Percentiles rank a stretch among this genome's conserved stretches.
Conservation (phyloP, 2,113 vertebrate species). For the Leuciscus idus region DNA sequence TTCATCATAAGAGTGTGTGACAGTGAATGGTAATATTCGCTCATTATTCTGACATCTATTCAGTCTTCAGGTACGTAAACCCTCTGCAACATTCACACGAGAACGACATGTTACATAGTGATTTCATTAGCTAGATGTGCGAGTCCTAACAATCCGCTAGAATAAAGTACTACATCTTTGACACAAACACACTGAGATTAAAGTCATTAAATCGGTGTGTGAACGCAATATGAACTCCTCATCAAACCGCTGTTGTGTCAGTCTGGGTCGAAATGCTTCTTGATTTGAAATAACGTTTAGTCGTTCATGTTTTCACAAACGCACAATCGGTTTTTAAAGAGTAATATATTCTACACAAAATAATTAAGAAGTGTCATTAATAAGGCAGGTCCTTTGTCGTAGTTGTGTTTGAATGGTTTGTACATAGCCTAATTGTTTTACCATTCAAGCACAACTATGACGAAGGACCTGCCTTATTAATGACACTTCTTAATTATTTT, state of each 20-base stretch:
- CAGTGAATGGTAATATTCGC: constrained; percentile 21
- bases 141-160: too few relatives aligned
- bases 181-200: not conserved
- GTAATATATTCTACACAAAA: not conserved
- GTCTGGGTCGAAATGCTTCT: not conserved
- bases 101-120: not conserved
- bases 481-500: not conserved
- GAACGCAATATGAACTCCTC: not conserved
- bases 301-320: not conserved
- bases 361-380: not conserved
- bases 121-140: not conserved
- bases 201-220: not conserved
- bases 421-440: too few relatives aligned
- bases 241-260: not conserved
- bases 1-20: constrained; percentile 30
- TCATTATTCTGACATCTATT: not conserved
- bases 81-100: not conserved
- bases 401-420: not conserved
- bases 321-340: not conserved
- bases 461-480: not conserved
- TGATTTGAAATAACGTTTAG: not conserved
- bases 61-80: constrained; percentile 20
- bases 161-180: not conserved
- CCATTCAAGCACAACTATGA: not conserved
- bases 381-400: not conserved